A percentile compares a stretch with the other conserved stretches of the same genome.
These are phyloP conservation scores for Hyaena hyaena DNA, from an alignment of 2,113 vertebrate species.

Conservation along the genomic window DNA sequence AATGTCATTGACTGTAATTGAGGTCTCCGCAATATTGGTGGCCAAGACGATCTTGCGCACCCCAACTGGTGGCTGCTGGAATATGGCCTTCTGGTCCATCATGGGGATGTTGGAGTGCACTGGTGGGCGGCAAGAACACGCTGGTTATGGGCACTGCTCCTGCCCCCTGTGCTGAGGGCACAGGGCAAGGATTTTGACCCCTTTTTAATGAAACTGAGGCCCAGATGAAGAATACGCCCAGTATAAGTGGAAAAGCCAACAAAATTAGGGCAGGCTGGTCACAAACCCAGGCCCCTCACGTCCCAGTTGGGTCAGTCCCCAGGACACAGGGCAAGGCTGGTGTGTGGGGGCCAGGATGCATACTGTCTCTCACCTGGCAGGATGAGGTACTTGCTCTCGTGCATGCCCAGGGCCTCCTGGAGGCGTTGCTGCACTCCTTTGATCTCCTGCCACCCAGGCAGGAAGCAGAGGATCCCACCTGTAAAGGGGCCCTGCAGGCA, in stretches of 20 bases:
- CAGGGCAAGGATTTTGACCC: background rate
- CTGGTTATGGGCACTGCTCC: background rate
- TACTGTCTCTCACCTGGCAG: constrained; percentile 90
- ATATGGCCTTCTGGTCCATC: constrained; percentile 95
- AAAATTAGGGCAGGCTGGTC: background rate
- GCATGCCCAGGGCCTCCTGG: constrained; percentile 84
- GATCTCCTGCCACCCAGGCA: constrained; percentile 99
- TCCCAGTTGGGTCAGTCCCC: rapidly evolving
- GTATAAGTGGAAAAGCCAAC: background rate
- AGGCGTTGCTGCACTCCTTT: constrained; percentile 93
- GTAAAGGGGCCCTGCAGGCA: constrained; percentile 45
- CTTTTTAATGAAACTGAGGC: background rate
- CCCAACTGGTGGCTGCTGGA: constrained; percentile 90
- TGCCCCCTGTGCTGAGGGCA: background rate
- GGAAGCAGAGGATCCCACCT: constrained; percentile 98
- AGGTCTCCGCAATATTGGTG: constrained; percentile 98
- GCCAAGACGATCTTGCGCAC: constrained; percentile 95
- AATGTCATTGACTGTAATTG: constrained; percentile 97
- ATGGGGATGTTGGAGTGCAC: constrained; percentile 98
- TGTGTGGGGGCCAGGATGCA: rapidly evolving
- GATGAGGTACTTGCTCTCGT: constrained; percentile 90
- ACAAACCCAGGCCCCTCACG: background rate
- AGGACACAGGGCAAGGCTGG: rapidly evolving
- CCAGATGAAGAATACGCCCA: background rate
- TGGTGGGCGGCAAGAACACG: constrained; percentile 73